Conservation (phyloP, 2,888 invertebrate species). For the Eutolmus rufibarbis region DNA sequence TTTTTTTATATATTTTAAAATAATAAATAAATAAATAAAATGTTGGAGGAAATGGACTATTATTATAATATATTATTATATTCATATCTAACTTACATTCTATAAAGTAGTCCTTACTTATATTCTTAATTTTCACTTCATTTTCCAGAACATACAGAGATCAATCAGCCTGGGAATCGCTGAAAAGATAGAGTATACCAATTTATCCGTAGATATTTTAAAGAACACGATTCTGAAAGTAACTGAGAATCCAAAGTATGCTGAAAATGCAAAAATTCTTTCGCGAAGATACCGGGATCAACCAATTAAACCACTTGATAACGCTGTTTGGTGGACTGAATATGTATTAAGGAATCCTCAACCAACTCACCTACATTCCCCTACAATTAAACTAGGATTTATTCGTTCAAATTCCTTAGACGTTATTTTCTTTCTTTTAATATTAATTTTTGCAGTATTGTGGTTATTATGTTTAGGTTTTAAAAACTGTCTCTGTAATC, state of each 20-base stretch:
- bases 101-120: neutral
- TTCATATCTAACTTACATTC: too few species aligned
- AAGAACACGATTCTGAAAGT: slow-evolving; percentile 47
- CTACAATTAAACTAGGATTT: slow-evolving; percentile 61
- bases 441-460: neutral
- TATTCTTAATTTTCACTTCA: neutral
- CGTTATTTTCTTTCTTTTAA: slow-evolving; percentile 32
- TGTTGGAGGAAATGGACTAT: neutral
- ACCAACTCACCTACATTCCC: slow-evolving; percentile 63
- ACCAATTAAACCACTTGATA: slow-evolving; percentile 65
- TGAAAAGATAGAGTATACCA: neutral
- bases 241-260: slow-evolving; percentile 46
- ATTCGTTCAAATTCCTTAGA: slow-evolving; percentile 63
- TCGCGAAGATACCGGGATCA: slow-evolving; percentile 64
- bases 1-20: neutral
- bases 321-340: slow-evolving; percentile 70
- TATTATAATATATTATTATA: neutral
- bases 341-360: slow-evolving; percentile 66
- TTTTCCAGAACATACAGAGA: slow-evolving; percentile 22
- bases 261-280: slow-evolving; percentile 56
- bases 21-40: too few species aligned
- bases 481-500: neutral
- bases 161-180: neutral
- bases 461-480: neutral
- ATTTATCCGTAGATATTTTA: slow-evolving; percentile 42